Evolutionary conservation across 1,140 invertebrate species (phyloP), one percentile per base, ranked within the genome.

Genomic region (Ganaspis sp.): DNA sequence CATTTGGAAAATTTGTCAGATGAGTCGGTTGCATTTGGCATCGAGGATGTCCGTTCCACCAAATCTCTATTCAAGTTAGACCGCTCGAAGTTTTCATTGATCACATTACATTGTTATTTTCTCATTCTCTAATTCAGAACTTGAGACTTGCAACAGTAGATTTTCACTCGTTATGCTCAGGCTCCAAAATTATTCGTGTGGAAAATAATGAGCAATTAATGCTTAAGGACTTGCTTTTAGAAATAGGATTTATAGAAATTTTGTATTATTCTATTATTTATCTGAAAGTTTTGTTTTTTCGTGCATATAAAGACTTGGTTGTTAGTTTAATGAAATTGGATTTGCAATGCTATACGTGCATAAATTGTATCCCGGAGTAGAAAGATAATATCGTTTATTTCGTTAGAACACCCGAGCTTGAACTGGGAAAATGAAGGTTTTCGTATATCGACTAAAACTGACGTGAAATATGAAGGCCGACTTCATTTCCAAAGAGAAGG

Each of bases 401-500:
- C 23, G 58, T 64, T 21, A 64, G 58, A n/a, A 64, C 23, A 64
- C 23, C n/a, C 58, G 58, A 64, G 58, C 58, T 64, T 29, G 58
- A n/a, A 26, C 58, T 29, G 58, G 23, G 58, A 64, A 64, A 64
- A 64, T 64, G 58, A 64, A 64, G 58, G 58, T 64, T 64, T 64
- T 64, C 26, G 26, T 64, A 64, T 64, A 64, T 64, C 58, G 23
- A 64, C 58, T 21, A 64, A 64, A 64, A 64, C 58, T 64, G 58
- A 64, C 58, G 58, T 64, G 58, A 64, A 64, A 64, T 64, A 64
- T 64, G 58, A 64, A 64, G 58, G 58, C 21, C 26, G 58, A 64
- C 58, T 64, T 64, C 23, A 64, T 64, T 64, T 64, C 29, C 58
- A 29, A 64, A 64, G 58, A 64, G 58, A 64, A 64, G 58, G 58